Conservation (phyloP, 2,888 invertebrate species). For the Agapetus fuscipes region DNA sequence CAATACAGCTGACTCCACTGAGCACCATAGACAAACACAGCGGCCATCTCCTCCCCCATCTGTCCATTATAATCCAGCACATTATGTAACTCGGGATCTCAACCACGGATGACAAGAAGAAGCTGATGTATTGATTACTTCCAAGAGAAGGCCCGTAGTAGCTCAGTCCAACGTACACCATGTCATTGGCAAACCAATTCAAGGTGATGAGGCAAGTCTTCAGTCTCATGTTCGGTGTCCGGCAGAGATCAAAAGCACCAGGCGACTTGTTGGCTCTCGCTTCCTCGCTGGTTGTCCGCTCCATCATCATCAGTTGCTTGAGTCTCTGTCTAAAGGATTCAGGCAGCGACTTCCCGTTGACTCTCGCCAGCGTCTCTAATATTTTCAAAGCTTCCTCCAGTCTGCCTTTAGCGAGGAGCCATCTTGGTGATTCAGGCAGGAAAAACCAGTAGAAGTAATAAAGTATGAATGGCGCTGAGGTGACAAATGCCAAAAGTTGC, state of each 20-base stretch:
- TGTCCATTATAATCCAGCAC: constrained; percentile 84
- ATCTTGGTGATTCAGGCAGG: constrained; percentile 84
- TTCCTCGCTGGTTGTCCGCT: constrained; percentile 43
- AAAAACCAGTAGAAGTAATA: constrained; percentile 81
- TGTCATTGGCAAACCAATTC: constrained; percentile 89
- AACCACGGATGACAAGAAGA: constrained; percentile 75
- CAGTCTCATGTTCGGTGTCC: constrained; percentile 80
- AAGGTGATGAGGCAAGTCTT: constrained; percentile 79
- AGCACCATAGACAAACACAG: constrained; percentile 76
- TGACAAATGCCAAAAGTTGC: constrained; percentile 69
- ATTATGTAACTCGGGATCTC: constrained; percentile 83
- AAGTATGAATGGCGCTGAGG: constrained; percentile 74
- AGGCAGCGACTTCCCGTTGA: constrained; percentile 70
- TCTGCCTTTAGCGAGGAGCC: constrained; percentile 77
- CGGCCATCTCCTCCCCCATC: constrained; percentile 82
- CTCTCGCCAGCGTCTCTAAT: constrained; percentile 64
- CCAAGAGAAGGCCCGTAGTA: constrained; percentile 87
- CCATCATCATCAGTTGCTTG: constrained; percentile 60
- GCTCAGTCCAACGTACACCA: constrained; percentile 84
- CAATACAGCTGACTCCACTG: constrained; percentile 75
- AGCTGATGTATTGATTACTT: constrained; percentile 79
- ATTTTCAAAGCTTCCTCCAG: constrained; percentile 74
- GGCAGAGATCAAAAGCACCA: constrained; percentile 57
- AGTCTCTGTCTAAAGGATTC: constrained; percentile 61
- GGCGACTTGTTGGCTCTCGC: constrained; percentile 33